Conservation (phyloP, 2,888 invertebrate genomes). For the Fragum sueziense region DNA sequence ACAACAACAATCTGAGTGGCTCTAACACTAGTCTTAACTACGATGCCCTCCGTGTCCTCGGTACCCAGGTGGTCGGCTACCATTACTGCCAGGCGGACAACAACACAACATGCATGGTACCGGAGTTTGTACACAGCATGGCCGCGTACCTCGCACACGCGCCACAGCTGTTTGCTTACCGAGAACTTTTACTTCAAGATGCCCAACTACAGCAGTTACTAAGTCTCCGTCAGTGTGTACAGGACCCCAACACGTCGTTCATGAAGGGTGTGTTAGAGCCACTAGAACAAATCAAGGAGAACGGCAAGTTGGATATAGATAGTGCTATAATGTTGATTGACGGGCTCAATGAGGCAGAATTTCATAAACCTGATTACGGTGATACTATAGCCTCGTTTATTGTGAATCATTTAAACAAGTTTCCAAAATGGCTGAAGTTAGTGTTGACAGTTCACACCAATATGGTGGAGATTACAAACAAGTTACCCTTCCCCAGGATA, state of each 20-base stretch:
- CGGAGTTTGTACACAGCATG: slow-evolving; percentile 97
- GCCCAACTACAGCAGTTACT: slow-evolving; percentile 90
- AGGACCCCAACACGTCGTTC: slow-evolving; percentile 94
- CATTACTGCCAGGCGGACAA: slow-evolving; percentile 98
- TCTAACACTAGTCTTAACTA: slow-evolving; percentile 72
- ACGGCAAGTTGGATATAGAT: slow-evolving; percentile 87
- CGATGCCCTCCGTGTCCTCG: slow-evolving; percentile 83
- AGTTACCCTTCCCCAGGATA: slow-evolving; percentile 88
- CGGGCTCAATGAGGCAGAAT: slow-evolving; percentile 97
- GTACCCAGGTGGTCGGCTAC: slow-evolving; percentile 94
- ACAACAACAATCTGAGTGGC: slow-evolving; percentile 62
- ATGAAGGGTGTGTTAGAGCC: slow-evolving; percentile 94
- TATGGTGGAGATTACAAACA: slow-evolving; percentile 91
- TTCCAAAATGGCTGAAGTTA: slow-evolving; percentile 95
- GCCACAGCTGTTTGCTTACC: slow-evolving; percentile 93
- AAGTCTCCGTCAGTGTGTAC: slow-evolving; percentile 93
- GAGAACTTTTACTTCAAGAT: slow-evolving; percentile 92
- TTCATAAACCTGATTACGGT: slow-evolving; percentile 96
- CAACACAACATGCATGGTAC: slow-evolving; percentile 96
- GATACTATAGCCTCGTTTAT: slow-evolving; percentile 96
- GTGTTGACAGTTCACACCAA: slow-evolving; percentile 93
- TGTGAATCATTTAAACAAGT: slow-evolving; percentile 89
- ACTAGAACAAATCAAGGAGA: slow-evolving; percentile 79
- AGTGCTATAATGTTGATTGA: slow-evolving; percentile 92
- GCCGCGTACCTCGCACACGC: slow-evolving; percentile 97